These are phyloP conservation scores for Tetragnatha montana DNA, from an alignment of 2,888 invertebrate species.

Conservation along the genomic window DNA sequence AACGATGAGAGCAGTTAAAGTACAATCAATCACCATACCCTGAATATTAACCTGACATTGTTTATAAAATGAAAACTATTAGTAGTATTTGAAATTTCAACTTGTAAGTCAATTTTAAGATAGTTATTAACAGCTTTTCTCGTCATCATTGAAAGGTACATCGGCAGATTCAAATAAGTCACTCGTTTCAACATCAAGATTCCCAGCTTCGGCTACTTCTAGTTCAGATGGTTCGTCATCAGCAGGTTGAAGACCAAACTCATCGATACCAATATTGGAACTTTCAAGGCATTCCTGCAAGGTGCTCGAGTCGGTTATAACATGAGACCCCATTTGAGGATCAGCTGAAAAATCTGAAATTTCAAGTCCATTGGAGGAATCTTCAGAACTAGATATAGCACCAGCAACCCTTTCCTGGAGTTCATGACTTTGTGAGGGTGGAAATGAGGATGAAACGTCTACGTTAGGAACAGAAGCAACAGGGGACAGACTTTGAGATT, in stretches of 20 bases:
- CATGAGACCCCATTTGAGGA: neutral
- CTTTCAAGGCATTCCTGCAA: neutral
- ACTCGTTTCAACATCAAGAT: neutral
- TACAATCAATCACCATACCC: too few relatives aligned
- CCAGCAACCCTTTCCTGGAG: neutral
- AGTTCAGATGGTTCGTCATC: neutral
- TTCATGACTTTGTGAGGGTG: neutral
- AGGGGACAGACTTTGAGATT: conserved; percentile 16
- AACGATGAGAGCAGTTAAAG: too few relatives aligned
- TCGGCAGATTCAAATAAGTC: conserved; percentile 23
- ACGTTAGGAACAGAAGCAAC: neutral
- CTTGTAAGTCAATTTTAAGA: neutral
- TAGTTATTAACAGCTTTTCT: neutral
- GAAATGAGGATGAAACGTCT: neutral
- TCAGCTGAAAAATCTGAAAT: neutral
- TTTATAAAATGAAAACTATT: neutral
- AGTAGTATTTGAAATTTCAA: neutral
- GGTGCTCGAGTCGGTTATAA: neutral
- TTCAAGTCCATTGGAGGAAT: neutral
- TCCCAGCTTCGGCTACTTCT: neutral
- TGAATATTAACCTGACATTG: too few relatives aligned
- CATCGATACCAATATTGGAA: neutral
- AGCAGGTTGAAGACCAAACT: neutral
- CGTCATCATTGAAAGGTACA: neutral
- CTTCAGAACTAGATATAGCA: neutral